phyloP scores from a whole-genome alignment of 2,888 invertebrate genomes.

The Himalopsyche anomala region DNA sequence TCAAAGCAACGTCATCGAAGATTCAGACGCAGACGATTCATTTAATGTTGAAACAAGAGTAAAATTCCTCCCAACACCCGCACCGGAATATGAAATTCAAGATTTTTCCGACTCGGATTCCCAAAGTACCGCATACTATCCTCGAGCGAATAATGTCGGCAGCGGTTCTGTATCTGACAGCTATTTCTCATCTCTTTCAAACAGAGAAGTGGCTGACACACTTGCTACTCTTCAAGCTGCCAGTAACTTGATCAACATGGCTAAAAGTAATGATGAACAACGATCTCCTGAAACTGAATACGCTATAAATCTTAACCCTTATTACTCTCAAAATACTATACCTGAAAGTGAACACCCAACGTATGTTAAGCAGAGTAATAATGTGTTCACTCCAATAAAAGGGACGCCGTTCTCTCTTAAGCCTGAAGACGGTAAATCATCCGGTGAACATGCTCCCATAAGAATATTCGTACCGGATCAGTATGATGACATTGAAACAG shows the following conservation, averaged over 20 bases:
- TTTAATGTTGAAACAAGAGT: constrained; percentile 51
- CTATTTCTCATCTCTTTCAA: constrained; percentile 80
- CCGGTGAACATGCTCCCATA: constrained; percentile 74
- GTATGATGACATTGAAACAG: constrained; percentile 66
- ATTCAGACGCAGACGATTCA: constrained; percentile 46
- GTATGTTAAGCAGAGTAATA: constrained; percentile 69
- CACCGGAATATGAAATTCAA: constrained; percentile 41
- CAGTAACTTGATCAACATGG: constrained; percentile 71
- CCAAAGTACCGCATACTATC: constrained; percentile 72
- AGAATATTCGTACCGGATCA: constrained; percentile 76
- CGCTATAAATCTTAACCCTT: constrained; percentile 68
- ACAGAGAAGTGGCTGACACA: constrained; percentile 79
- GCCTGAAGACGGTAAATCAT: constrained; percentile 72
- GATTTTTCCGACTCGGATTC: constrained; percentile 64
- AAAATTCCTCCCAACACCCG: constrained; percentile 48
- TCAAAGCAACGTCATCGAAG: constrained; percentile 67
- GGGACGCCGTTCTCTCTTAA: constrained; percentile 72
- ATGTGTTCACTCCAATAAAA: constrained; percentile 70
- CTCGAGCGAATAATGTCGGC: constrained; percentile 73
- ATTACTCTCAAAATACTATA: constrained; percentile 69
- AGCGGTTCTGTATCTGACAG: constrained; percentile 72
- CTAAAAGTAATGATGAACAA: constrained; percentile 66
- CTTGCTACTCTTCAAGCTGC: constrained; percentile 78
- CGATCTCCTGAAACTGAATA: constrained; percentile 61
- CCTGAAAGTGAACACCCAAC: constrained; percentile 69